Conservation (phyloP, 2,113 vertebrate species). For the Silurus glanis region DNA sequence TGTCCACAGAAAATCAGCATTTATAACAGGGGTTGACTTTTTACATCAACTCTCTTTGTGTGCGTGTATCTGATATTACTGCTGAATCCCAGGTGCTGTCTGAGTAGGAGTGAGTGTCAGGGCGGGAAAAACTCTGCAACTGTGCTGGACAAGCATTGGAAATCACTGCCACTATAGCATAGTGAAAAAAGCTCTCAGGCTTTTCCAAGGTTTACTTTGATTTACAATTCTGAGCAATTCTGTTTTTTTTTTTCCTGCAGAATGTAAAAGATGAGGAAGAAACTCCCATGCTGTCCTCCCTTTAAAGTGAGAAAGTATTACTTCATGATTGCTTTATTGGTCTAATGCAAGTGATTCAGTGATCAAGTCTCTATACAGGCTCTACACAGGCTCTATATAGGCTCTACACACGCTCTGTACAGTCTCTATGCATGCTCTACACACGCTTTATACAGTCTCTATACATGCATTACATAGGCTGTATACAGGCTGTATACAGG, state of each 20-base stretch:
- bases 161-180: not conserved
- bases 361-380: not conserved
- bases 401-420: too few species aligned
- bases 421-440: too few species aligned
- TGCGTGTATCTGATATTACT: too few species aligned
- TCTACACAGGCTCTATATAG: too few species aligned
- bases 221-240: not conserved
- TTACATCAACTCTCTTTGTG: too few species aligned
- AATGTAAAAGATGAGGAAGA: not conserved
- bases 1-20: too few species aligned
- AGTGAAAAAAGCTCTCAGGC: not conserved
- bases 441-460: too few species aligned
- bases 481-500: too few species aligned
- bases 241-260: not conserved
- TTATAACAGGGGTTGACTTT: too few species aligned
- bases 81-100: not conserved
- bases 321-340: not conserved
- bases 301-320: not conserved
- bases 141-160: not conserved
- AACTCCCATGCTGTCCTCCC: not conserved
- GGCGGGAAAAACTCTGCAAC: too few species aligned
- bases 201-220: not conserved
- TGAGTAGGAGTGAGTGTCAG: not conserved
- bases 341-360: not conserved
- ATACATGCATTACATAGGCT: too few species aligned